Conservation (phyloP, 1,140 invertebrate species). For the Drosophila leontia region DNA sequence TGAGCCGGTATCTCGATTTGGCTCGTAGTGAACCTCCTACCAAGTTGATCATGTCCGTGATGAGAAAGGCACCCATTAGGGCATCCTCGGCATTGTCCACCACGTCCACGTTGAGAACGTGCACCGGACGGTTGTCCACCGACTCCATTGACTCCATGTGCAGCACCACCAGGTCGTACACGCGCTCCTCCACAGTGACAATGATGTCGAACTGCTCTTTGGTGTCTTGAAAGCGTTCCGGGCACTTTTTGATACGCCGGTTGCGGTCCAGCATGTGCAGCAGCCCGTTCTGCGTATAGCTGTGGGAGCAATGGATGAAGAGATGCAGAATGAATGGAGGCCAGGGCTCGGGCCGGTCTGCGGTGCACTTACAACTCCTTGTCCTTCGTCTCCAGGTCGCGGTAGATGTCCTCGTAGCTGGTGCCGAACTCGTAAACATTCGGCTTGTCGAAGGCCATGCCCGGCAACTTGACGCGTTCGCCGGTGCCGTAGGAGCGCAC, state of each 20-base stretch:
- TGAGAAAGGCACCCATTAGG: conserved; percentile 99
- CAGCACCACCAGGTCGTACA: conserved; percentile 97
- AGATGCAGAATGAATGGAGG: neutral
- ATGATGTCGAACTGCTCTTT: conserved; percentile 98
- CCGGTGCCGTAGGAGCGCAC: conserved; percentile 98
- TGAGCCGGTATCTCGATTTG: neutral
- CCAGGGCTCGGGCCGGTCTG: too few relatives aligned
- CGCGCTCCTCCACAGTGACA: conserved; percentile 98
- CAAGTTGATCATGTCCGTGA: conserved; percentile 96
- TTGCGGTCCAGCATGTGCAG: conserved; percentile 99
- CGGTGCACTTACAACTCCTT: conserved; percentile 90
- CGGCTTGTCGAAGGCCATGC: conserved; percentile 96
- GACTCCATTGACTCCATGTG: conserved; percentile 90
- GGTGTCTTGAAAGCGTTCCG: conserved; percentile 97
- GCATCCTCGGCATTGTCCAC: conserved; percentile 99
- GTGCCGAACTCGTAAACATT: conserved; percentile 99
- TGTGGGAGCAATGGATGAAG: conserved; percentile 79
- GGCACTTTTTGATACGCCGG: conserved; percentile 96
- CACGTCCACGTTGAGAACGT: conserved; percentile 99
- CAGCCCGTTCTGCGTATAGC: conserved; percentile 99
- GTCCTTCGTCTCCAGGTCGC: conserved; percentile 95
- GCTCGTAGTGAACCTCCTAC: conserved; percentile 85
- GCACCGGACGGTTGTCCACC: conserved; percentile 93
- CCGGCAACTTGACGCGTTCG: conserved; percentile 98
- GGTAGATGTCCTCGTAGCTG: conserved; percentile 98